Evolutionary conservation across 2,113 vertebrate species (phyloP).

Genomic region (Bolborhynchus lineola): DNA sequence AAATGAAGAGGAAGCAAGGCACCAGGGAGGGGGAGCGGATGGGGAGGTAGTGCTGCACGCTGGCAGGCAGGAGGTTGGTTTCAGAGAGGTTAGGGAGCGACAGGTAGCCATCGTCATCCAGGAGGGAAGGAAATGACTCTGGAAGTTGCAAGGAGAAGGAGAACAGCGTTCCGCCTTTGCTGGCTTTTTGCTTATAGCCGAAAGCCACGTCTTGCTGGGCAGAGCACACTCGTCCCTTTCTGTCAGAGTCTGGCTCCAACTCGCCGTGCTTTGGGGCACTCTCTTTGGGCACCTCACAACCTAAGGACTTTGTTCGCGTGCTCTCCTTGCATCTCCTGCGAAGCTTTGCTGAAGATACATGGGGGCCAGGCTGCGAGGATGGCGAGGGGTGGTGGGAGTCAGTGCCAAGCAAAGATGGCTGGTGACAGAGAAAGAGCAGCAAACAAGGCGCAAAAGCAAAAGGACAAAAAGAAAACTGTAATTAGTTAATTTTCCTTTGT

Average conservation of each 20-base stretch:
- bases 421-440: constrained; percentile 74
- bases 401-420: constrained; percentile 77
- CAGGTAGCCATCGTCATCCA: constrained; percentile 96
- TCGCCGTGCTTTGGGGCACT: constrained; percentile 34
- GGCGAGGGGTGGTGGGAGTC: constrained; percentile 76
- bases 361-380: constrained; percentile 77
- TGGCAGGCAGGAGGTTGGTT: constrained; percentile 88
- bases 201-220: constrained; percentile 81
- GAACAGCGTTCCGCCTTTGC: constrained; percentile 86
- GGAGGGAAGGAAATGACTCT: constrained; percentile 85
- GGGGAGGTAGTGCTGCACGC: constrained; percentile 90
- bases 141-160: constrained; percentile 99
- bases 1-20: constrained; percentile 97
- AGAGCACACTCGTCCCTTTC: constrained; percentile 75
- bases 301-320: constrained; percentile 56
- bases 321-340: constrained; percentile 88
- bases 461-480: constrained; percentile 92
- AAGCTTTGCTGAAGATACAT: constrained; percentile 80
- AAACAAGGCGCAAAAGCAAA: constrained; percentile 85
- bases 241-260: constrained; percentile 71
- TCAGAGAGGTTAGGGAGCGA: constrained; percentile 92
- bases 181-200: constrained; percentile 80
- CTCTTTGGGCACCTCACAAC: constrained; percentile 68
- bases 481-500: constrained; percentile 88
- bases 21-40: constrained; percentile 93